Base-by-base conservation (phyloP, 1,140 invertebrate species). In the Oncopodura yosiiana region DNA sequence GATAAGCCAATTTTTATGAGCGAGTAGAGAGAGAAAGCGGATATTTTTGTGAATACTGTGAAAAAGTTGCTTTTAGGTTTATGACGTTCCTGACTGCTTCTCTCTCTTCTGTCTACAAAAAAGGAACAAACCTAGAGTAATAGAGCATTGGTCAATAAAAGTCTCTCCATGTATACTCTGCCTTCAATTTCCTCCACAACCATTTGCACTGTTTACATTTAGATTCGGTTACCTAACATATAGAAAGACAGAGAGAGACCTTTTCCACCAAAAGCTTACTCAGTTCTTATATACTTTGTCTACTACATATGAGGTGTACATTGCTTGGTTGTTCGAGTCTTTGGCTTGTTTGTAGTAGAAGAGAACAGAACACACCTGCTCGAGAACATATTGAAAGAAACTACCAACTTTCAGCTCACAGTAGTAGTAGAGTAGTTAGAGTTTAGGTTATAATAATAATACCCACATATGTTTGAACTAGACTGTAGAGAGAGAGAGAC, bases 141-240 rank as follows among this genome's bases (percentile, higher is more conserved):
- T 37, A 34, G 12, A 49, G 27, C 46, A 34, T 49, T 49, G 46
- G 46, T 49, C 46, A 49, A 49, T 49, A 49, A 49, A 49, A 49
- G 27, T n/a, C 23, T 49, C n/a, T n/a, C n/a, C n/a, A 14, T 34
- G 46, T 49, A 49, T 30, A 49, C 46, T 49, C 36, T 19, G 37
- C 36, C n/a, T 49, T 49, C 42, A 55, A 55, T 55, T 49, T 55
- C 29, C 42, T 46, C 43, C 45, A 29, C 44, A 55, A 49, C 53
- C 53, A 55, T 55, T 49, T 53, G 52, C 53, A 36, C 46, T 55
- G 53, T 55, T 55, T 55, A 55, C 53, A 55, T 55, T 55, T 36
- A 27, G 53, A 49, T 55, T 55, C 53, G 46, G 53, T 55, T 55
- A 49, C 53, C 41, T 38, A 18, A 34, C 29, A 32, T 53, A 34